phyloP scores from a whole-genome alignment of 1,140 invertebrate species.

The Drosophila funebris region DNA sequence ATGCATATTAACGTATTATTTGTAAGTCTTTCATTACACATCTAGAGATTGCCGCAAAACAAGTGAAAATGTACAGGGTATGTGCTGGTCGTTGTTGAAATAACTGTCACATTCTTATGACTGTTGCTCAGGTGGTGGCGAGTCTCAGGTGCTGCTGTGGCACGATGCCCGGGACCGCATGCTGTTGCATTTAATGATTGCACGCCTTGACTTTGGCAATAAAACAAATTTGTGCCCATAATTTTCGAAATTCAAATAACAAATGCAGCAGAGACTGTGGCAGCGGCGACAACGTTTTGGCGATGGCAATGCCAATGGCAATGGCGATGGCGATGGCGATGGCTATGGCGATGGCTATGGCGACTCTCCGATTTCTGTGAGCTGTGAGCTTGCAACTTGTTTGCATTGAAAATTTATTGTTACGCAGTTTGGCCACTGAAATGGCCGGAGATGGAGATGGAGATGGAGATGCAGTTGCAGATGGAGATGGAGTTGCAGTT shows the following conservation, averaged over 20 bases:
- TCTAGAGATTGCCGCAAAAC: too few species aligned
- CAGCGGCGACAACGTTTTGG: constrained; percentile 29
- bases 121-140: constrained; percentile 9
- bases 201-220: constrained; percentile 82
- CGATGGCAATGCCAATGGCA: constrained; percentile 23
- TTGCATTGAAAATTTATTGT: constrained; percentile 82
- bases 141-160: constrained; percentile 26
- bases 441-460: constrained; percentile 29
- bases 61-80: constrained; percentile 2
- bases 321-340: constrained; percentile 19
- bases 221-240: constrained; percentile 83
- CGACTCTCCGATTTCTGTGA: constrained; percentile 41
- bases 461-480: not conserved
- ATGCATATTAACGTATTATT: too few species aligned
- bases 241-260: constrained; percentile 82
- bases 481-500: not conserved
- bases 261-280: constrained; percentile 51
- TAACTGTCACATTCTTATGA: not conserved
- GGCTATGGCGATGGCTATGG: constrained; percentile 14
- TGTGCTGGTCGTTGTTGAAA: not conserved
- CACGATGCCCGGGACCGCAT: constrained; percentile 57
- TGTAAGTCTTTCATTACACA: too few species aligned
- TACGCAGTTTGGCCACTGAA: constrained; percentile 66
- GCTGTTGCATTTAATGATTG: constrained; percentile 82
- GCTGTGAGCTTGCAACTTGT: constrained; percentile 55